A percentile compares a stretch with the other conserved stretches of the same genome.
These are phyloP conservation scores for Bungarus multicinctus DNA, from an alignment of 2,113 vertebrate genomes.

Conservation along the genomic window DNA sequence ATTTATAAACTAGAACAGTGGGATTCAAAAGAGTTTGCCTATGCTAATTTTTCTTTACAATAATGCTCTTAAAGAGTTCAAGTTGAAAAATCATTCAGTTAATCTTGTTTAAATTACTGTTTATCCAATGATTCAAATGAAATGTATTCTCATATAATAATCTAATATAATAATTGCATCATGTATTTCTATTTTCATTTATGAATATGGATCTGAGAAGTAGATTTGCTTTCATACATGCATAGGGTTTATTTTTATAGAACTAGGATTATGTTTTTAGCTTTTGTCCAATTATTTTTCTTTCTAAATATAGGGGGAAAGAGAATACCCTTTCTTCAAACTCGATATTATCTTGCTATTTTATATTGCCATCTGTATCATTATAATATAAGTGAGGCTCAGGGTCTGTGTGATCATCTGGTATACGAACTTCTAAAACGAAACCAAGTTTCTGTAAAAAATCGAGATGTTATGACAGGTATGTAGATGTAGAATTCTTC, in stretches of 20 bases:
- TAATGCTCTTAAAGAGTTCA: not conserved
- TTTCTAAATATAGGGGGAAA: constrained; percentile 68
- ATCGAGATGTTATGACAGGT: constrained; percentile 62
- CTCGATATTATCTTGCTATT: constrained; percentile 84
- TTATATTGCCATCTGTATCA: constrained; percentile 85
- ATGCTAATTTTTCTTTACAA: not conserved
- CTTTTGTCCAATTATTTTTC: not conserved
- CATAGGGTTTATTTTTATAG: not conserved
- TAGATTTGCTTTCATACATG: not conserved
- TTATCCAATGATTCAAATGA: not conserved
- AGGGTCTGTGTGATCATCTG: constrained; percentile 88
- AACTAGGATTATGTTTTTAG: not conserved
- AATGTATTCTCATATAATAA: not conserved
- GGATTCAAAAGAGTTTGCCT: not conserved
- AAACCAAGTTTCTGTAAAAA: constrained; percentile 52
- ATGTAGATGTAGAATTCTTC: constrained; percentile 30
- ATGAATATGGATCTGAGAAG: not conserved
- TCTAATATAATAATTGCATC: not conserved
- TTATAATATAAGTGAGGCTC: constrained; percentile 85
- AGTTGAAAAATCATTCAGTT: not conserved
- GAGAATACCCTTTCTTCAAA: constrained; percentile 78
- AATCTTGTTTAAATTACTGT: not conserved
- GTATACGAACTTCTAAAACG: constrained; percentile 73
- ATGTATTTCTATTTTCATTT: not conserved
- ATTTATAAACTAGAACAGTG: not conserved